Percentiles rank a stretch among this genome's conserved stretches.
phyloP scores from a whole-genome alignment of 2,797 vertebrate species.

The Nannoperca australis region DNA sequence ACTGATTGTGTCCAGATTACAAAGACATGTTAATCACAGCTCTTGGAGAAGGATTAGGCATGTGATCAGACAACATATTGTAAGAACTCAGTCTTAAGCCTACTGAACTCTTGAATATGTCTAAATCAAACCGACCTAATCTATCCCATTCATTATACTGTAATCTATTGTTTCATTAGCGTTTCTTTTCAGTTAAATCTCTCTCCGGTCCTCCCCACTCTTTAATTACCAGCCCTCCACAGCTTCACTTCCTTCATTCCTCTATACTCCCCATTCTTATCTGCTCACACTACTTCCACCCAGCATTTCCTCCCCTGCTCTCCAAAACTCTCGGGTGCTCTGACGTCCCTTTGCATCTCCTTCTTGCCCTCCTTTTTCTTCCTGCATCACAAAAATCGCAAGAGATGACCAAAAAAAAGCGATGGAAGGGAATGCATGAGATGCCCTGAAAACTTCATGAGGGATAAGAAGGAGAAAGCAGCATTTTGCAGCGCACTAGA shows the following conservation, averaged over 20 bases:
- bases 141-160: background rate
- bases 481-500: fast-evolving
- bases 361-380: constrained; percentile 24
- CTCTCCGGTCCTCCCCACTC: constrained; percentile 21
- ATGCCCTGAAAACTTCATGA: background rate
- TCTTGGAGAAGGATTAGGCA: background rate
- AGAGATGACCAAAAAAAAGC: background rate
- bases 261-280: constrained; percentile 66
- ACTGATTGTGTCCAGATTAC: background rate
- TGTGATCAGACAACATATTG: background rate
- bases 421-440: background rate
- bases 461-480: background rate
- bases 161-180: constrained; percentile 1
- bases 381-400: background rate
- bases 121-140: background rate
- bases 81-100: background rate
- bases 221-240: constrained; percentile 36
- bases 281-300: constrained; percentile 54
- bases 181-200: constrained; percentile 29
- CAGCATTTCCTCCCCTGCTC: constrained; percentile 48
- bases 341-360: constrained; percentile 41
- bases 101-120: background rate
- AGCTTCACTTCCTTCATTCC: constrained; percentile 46
- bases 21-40: too few species aligned
- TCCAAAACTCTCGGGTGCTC: constrained; percentile 23